Evolutionary conservation across 2,113 vertebrate genomes (phyloP), one percentile per base, ranked within the genome.

Genomic region (Aphyosemion australe): DNA sequence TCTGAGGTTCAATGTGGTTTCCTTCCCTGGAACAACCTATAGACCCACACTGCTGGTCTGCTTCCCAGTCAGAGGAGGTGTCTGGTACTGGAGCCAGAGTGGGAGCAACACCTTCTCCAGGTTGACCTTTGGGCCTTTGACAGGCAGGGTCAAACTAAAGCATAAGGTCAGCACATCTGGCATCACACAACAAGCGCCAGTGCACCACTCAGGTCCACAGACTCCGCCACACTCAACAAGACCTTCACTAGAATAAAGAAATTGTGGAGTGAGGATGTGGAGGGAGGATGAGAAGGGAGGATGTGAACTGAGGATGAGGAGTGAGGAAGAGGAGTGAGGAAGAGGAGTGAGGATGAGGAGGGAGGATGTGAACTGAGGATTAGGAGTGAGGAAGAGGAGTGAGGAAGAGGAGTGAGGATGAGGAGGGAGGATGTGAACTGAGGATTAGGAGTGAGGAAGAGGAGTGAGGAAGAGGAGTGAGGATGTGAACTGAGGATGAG

Each of bases 161-260:
- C 56, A 62, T 79, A 74, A 64, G 78, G 78, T 89, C 80, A 70
- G 66, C 48, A 52, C 63, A 72, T 74, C 76, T 42, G 78, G 78
- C 55, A 51, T 77, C 75, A 83, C 47, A 45, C 49, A 39, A 31
- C 63, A 75, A 79, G 34, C 18, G 3, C 32, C 56, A 21, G 51
- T 9, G 56, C 65, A 54, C 72, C 61, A 62, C 41, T 26, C 48
- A 26, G 2, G 15, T 62, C 15, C 64, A 59, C 69, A 59, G 60
- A 80, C 53, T 64, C 32, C 3, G 46, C 46, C 60, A 51, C 41
- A 42, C 34, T 5, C 39, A 6, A 51, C 42, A 32, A 15, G 37
- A 58, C 8, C 18, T 62, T 66, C 11, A n/a, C 3, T 13, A 12
- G 11, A 50, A 56, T 26, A 16, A 47, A 20, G 46, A 26, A 45